Percentiles rank a stretch among this genome's conserved stretches.
phyloP scores from a whole-genome alignment of 2,797 vertebrate species.

The Epinephelus awoara region DNA sequence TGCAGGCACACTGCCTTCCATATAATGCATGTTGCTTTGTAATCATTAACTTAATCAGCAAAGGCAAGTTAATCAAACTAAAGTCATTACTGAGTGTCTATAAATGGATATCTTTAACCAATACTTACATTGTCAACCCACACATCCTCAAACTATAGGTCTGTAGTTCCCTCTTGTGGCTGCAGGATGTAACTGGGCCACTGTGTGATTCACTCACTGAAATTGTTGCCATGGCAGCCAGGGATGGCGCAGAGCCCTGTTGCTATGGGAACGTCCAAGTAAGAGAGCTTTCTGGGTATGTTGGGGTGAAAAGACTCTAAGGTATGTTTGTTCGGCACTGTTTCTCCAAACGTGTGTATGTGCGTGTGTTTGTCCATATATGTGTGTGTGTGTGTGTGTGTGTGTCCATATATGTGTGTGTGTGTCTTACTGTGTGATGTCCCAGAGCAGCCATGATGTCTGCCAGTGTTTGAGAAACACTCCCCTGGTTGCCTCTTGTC shows the following conservation, averaged over 20 bases:
- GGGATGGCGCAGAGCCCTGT: constrained; percentile 85
- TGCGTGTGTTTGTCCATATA: not conserved
- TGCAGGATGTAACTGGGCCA: constrained; percentile 69
- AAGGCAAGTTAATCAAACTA: constrained; percentile 14
- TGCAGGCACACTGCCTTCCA: not conserved
- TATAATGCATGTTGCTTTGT: not conserved
- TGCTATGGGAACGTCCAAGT: constrained; percentile 83
- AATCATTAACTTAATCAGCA: not conserved
- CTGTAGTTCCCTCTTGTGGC: constrained; percentile 80
- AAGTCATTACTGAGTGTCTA: not conserved
- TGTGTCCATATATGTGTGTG: constrained; percentile 20
- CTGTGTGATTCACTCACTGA: constrained; percentile 70
- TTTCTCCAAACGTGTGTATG: constrained; percentile 54
- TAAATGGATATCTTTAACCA: not conserved
- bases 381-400: constrained; percentile 21
- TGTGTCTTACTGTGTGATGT: constrained; percentile 77
- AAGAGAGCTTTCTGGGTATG: constrained; percentile 76
- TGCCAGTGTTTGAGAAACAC: constrained; percentile 79
- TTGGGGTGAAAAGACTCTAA: constrained; percentile 75
- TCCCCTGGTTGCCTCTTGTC: constrained; percentile 70
- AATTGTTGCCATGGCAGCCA: constrained; percentile 86
- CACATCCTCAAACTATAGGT: constrained; percentile 48
- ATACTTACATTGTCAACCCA: not conserved
- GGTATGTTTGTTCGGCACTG: constrained; percentile 76
- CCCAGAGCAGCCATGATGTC: constrained; percentile 85